Evolutionary conservation across 2,113 vertebrate genomes (phyloP).

Genomic region (Salvelinus namaycush): DNA sequence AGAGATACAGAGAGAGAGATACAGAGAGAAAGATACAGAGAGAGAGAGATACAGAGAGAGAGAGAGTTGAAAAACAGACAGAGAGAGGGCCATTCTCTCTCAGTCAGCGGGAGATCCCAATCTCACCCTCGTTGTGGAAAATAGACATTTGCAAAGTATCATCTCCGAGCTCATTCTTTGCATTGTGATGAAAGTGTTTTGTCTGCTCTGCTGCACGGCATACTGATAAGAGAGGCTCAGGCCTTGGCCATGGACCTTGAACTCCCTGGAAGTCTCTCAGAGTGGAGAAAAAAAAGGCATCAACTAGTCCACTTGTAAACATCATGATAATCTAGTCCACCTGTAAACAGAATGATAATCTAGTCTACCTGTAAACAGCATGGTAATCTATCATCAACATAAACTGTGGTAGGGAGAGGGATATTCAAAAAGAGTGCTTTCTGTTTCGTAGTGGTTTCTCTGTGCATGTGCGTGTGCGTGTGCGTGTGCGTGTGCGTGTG

Average conservation of each 20-base stretch:
- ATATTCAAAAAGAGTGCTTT: slow-evolving; percentile 1
- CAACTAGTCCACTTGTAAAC: slow-evolving; percentile 13
- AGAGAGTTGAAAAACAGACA: no score
- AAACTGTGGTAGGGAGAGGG: neutral
- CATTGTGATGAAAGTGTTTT: slow-evolving; percentile 34
- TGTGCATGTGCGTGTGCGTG: no score
- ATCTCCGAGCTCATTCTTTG: slow-evolving; percentile 19
- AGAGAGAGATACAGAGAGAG: no score
- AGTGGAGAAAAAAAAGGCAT: neutral
- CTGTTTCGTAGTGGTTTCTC: no score
- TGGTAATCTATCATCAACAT: slow-evolving; percentile 19
- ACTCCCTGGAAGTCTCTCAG: slow-evolving; percentile 22
- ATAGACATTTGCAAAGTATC: neutral
- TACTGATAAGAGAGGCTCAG: slow-evolving; percentile 32
- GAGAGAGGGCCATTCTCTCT: no score
- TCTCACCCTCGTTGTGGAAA: slow-evolving; percentile 20
- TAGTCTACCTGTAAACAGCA: no score
- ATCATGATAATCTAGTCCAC: no score
- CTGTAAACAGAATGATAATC: no score
- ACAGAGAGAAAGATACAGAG: no score
- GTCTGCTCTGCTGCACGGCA: slow-evolving; percentile 10
- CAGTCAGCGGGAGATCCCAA: neutral
- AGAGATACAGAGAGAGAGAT: no score
- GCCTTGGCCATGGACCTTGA: slow-evolving; percentile 21
- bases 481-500: no score